These are phyloP conservation scores for Bambusicola thoracicus DNA, from an alignment of 2,113 vertebrate species.

Conservation along the genomic window DNA sequence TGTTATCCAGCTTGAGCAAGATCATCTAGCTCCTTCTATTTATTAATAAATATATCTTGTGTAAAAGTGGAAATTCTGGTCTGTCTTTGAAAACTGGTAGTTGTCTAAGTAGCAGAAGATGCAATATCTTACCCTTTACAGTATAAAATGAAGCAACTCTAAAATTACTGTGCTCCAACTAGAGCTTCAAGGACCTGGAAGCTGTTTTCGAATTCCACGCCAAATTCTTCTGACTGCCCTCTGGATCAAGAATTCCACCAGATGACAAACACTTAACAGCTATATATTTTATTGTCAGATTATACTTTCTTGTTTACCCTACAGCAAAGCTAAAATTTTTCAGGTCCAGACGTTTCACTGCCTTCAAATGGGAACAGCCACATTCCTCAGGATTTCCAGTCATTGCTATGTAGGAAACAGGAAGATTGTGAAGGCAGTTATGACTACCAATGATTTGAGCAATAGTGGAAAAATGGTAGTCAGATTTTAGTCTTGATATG, in stretches of 20 bases:
- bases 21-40: not conserved
- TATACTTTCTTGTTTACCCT: not conserved
- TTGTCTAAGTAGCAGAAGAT: not conserved
- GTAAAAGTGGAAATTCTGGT: not conserved
- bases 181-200: slow-evolving; percentile 10
- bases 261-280: slow-evolving; percentile 28
- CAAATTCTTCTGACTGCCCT: slow-evolving; percentile 61
- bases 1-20: not conserved
- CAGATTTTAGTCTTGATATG: not conserved
- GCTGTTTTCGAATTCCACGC: slow-evolving; percentile 47
- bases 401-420: not conserved
- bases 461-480: not conserved
- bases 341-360: not conserved
- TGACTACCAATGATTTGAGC: not conserved
- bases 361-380: not conserved
- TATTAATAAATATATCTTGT: not conserved
- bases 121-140: not conserved
- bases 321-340: not conserved
- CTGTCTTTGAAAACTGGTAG: not conserved
- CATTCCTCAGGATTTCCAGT: not conserved
- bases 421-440: not conserved
- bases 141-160: not conserved
- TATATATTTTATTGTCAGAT: slow-evolving; percentile 20
- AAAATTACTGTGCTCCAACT: slow-evolving; percentile 28
- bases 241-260: slow-evolving; percentile 53